Evolutionary conservation across 2,888 invertebrate genomes (phyloP).

Genomic region (Thera britannica): DNA sequence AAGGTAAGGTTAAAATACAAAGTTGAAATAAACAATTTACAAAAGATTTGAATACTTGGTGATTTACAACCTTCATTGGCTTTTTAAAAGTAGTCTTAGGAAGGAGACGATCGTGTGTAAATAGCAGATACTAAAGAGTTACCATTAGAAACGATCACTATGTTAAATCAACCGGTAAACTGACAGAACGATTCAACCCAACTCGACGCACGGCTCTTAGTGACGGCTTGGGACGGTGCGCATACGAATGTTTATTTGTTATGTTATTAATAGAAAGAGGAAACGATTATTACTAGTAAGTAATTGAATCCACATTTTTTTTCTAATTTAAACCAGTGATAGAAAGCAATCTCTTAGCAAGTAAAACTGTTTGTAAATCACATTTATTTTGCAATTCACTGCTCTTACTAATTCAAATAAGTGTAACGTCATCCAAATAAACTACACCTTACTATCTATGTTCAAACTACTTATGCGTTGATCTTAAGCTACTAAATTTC

Average conservation of each 20-base stretch:
- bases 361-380: neutral
- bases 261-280: conserved; percentile 4
- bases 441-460: neutral
- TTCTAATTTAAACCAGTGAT: neutral
- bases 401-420: neutral
- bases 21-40: neutral
- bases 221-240: conserved; percentile 45
- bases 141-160: conserved; percentile 36
- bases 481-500: neutral
- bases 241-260: neutral
- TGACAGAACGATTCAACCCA: conserved; percentile 45
- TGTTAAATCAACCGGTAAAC: conserved; percentile 46
- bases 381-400: neutral
- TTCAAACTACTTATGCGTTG: neutral
- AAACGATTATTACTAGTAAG: neutral
- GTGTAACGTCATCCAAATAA: neutral
- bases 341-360: neutral
- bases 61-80: conserved; percentile 3
- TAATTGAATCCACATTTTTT: conserved; percentile 6
- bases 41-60: conserved; percentile 13
- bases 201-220: conserved; percentile 40
- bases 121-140: conserved; percentile 35
- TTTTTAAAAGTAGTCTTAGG: conserved; percentile 11
- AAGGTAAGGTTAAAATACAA: neutral
- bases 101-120: conserved; percentile 38